Conservation (phyloP, 92 coral and sea anemone species). For the Porites lobata region DNA sequence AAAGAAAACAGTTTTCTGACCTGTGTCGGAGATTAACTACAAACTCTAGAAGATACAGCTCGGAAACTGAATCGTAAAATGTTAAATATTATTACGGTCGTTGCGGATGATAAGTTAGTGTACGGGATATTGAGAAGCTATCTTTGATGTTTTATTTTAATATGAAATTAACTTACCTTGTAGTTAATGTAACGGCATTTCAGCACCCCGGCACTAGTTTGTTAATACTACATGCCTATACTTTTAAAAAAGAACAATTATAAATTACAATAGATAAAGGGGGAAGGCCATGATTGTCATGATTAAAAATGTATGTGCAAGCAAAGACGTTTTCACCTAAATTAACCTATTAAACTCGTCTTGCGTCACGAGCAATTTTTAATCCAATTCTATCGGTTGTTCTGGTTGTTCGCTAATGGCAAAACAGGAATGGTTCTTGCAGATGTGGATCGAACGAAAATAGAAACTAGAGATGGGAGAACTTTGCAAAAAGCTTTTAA, state of each 20-base stretch:
- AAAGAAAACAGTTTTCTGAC: too few relatives aligned
- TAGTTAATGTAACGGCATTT: not conserved
- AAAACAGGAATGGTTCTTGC: too few relatives aligned
- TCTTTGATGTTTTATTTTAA: not conserved
- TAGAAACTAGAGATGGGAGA: too few relatives aligned
- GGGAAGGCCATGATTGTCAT: not conserved
- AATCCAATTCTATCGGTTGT: too few relatives aligned
- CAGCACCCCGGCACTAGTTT: not conserved
- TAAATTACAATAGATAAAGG: not conserved
- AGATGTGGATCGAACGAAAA: too few relatives aligned
- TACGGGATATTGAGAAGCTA: not conserved
- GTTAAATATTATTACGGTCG: not conserved
- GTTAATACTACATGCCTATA: not conserved
- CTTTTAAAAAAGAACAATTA: not conserved
- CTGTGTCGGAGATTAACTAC: too few relatives aligned
- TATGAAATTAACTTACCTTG: conserved; percentile 1
- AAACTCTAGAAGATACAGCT: too few relatives aligned
- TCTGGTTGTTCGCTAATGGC: too few relatives aligned
- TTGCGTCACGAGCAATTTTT: conserved; percentile 34
- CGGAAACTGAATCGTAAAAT: not conserved
- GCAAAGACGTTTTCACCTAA: conserved; percentile 8
- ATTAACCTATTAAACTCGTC: not conserved
- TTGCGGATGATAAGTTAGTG: not conserved
- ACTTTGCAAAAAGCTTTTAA: too few relatives aligned
- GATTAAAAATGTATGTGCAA: conserved; percentile 30